phyloP scores from a whole-genome alignment of 2,888 invertebrate species.

The Lamproptera curius region DNA sequence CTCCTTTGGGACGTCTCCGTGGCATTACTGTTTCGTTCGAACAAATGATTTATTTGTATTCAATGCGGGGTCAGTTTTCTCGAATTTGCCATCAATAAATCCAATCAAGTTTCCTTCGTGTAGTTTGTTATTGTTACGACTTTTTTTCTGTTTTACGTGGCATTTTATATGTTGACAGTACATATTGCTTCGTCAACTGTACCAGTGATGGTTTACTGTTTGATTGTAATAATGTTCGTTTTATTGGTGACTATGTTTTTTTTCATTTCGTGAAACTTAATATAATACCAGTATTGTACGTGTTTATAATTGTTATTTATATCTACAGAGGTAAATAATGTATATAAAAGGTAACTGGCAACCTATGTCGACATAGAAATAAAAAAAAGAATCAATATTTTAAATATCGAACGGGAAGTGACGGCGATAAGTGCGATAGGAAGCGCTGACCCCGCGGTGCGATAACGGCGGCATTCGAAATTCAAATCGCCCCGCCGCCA shows the following conservation, averaged over 20 bases:
- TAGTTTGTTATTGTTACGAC: not conserved
- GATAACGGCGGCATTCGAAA: constrained; percentile 46
- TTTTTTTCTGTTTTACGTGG: constrained; percentile 1
- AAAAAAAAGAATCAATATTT: constrained; percentile 37
- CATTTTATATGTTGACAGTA: constrained; percentile 16
- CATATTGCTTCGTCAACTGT: constrained; percentile 15
- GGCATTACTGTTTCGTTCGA: no score
- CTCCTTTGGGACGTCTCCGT: no score
- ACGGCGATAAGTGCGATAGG: constrained; percentile 52
- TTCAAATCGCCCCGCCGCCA: constrained; percentile 46
- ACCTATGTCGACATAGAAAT: not conserved
- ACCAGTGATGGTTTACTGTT: constrained; percentile 9
- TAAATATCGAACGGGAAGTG: constrained; percentile 51
- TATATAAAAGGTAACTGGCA: constrained; percentile 3
- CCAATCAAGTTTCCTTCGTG: not conserved
- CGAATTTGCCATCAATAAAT: not conserved
- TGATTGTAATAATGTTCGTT: no score
- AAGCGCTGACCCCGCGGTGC: constrained; percentile 57
- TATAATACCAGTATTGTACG: no score
- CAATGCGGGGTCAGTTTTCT: not conserved
- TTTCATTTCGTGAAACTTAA: no score
- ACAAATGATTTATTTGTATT: no score
- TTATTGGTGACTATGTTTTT: no score
- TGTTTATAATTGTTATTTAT: no score
- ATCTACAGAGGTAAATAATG: constrained; percentile 2